Conservation (phyloP, 1,140 invertebrate species). For the Penaeus chinensis region DNA sequence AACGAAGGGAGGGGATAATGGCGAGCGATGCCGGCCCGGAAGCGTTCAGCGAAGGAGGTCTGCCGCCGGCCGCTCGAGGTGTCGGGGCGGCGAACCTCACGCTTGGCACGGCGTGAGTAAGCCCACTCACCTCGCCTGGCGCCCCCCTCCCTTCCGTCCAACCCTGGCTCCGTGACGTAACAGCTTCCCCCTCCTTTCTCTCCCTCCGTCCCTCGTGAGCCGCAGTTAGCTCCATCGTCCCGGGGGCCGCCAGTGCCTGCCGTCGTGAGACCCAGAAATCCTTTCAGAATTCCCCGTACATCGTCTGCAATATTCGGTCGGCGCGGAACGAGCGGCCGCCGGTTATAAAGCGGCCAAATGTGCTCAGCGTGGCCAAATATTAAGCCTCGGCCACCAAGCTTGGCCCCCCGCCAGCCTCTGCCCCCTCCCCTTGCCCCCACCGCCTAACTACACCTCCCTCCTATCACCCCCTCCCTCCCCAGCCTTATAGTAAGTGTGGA, state of each 20-base stretch:
- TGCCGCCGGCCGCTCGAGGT: no score
- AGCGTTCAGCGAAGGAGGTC: no score
- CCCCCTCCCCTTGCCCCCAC: neutral
- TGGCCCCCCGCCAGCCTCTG: slow-evolving; percentile 49
- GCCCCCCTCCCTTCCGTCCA: neutral
- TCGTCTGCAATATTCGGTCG: slow-evolving; percentile 57
- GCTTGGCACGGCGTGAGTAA: no score
- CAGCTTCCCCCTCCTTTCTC: neutral
- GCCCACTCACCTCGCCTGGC: no score
- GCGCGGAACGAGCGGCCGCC: slow-evolving; percentile 54
- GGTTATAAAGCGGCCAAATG: slow-evolving; percentile 57
- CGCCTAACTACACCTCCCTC: neutral
- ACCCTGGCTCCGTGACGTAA: neutral
- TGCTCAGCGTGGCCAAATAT: slow-evolving; percentile 61
- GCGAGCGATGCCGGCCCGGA: no score
- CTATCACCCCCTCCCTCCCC: neutral
- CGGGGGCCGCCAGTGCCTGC: slow-evolving; percentile 33
- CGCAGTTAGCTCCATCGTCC: slow-evolving; percentile 48
- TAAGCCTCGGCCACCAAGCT: slow-evolving; percentile 55
- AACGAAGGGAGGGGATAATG: no score
- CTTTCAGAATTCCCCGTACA: slow-evolving; percentile 60
- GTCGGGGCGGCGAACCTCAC: no score
- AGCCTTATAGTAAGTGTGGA: neutral
- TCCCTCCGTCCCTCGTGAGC: slow-evolving; percentile 21
- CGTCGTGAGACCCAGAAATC: slow-evolving; percentile 51